phyloP scores from a whole-genome alignment of 2,888 invertebrate genomes.

The Campoplex nolae region DNA sequence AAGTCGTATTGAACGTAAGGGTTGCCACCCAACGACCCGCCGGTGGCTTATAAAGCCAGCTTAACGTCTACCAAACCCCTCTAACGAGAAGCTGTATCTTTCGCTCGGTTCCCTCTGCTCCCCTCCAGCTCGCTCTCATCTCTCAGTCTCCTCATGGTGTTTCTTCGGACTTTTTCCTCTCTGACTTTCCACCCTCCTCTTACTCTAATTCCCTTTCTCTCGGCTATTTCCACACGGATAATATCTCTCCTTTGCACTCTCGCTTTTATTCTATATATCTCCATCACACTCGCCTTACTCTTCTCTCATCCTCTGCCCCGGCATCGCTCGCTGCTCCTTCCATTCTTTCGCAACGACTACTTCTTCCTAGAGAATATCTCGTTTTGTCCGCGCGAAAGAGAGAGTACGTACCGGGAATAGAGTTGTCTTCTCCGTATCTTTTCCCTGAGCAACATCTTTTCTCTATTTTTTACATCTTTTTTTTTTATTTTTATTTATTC shows the following conservation, averaged over 20 bases:
- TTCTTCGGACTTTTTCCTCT: constrained; percentile 45
- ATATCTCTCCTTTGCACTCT: constrained; percentile 63
- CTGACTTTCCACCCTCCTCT: constrained; percentile 33
- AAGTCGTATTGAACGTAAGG: constrained; percentile 74
- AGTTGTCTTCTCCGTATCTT: constrained; percentile 15
- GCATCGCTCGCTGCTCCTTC: constrained; percentile 22
- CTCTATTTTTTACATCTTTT: constrained; percentile 37
- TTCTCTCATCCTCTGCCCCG: background rate
- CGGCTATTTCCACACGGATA: constrained; percentile 48
- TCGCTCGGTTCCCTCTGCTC: constrained; percentile 36
- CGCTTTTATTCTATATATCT: constrained; percentile 25
- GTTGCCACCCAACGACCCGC: constrained; percentile 72
- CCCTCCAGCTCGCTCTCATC: constrained; percentile 30
- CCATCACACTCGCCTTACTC: background rate
- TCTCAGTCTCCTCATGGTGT: constrained; percentile 9
- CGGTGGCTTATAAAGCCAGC: constrained; percentile 75
- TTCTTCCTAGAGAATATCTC: constrained; percentile 44
- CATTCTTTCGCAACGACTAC: constrained; percentile 23
- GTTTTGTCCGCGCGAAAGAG: constrained; percentile 21
- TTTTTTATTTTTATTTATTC: constrained; percentile 15
- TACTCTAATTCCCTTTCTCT: constrained; percentile 61
- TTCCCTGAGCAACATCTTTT: constrained; percentile 29
- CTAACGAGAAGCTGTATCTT: constrained; percentile 58
- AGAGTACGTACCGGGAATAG: constrained; percentile 27
- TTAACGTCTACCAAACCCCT: constrained; percentile 71